Evolutionary conservation across 2,113 vertebrate genomes (phyloP), one percentile per base, ranked within the genome.

Genomic region (Symphodus melops): DNA sequence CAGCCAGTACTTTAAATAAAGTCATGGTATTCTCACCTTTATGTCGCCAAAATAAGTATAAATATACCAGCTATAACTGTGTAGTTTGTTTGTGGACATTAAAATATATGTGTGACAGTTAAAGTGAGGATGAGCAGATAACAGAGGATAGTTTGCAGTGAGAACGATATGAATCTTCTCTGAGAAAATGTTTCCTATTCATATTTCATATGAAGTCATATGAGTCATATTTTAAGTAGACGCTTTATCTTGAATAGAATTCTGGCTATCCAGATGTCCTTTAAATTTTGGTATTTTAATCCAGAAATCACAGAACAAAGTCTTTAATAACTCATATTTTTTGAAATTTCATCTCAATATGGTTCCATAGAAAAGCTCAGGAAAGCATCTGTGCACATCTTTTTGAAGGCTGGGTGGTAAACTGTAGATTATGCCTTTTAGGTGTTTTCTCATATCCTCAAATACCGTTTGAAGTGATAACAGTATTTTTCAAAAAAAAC

Each of bases 61-160:
- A 37, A 62, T 53, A 76, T 70, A 77, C 81, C 82, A 87, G 81
- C 68, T 79, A 8, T 72, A 21, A 23, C 37, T 72, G 42, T 72
- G 36, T 56, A 20, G 52, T 82, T 69, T 83, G 66, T 77, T 68
- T 33, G 23, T 79, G n/a, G 37, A 66, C 65, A 52, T 53, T 53
- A 44, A 62, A 23, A 56, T n/a, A 41, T 48, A 19, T 17, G 46
- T 48, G 46, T 48, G 46, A 58, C 7, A 20, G 12, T 8, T 33
- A 9, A 51, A 44, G 41, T 56, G 37, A 41, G 68, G 52, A 42
- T 56, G 20, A 4, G 19, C 7, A 68, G 28, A 19, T 25, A 17
- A 36, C 19, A 37, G 20, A 61, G 55, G 59, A 28, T 44, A 23
- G 11, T 55, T 72, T 60, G 25, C 8, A 52, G 53, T 25, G 28